phyloP scores from a whole-genome alignment of 2,888 invertebrate species.

The Hyppa rectilinea region DNA sequence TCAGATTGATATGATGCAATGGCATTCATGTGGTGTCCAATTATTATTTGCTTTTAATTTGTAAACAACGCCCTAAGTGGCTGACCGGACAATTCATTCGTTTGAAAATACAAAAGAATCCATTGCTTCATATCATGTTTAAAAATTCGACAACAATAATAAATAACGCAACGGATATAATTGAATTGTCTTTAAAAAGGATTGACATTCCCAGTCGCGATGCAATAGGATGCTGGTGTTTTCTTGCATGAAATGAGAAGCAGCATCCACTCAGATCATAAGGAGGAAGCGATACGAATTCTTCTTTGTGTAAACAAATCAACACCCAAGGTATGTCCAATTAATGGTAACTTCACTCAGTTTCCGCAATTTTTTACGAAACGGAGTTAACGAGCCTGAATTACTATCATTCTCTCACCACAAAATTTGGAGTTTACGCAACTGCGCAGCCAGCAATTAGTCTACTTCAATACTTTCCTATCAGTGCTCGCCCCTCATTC shows the following conservation, averaged over 20 bases:
- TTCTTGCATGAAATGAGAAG: not conserved
- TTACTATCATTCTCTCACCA: not conserved
- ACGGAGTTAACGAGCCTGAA: not conserved
- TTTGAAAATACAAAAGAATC: slow-evolving; percentile 9
- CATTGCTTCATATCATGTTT: slow-evolving; percentile 1
- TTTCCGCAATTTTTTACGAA: not conserved
- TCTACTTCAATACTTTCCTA: not conserved
- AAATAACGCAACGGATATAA: slow-evolving; percentile 15
- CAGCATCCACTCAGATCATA: not conserved
- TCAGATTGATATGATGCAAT: slow-evolving; percentile 5
- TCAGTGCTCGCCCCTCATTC: no score
- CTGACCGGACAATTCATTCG: not conserved
- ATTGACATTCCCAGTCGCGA: slow-evolving; percentile 1
- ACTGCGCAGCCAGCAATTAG: not conserved
- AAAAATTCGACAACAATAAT: slow-evolving; percentile 13
- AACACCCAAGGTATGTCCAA: not conserved
- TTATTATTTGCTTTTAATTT: slow-evolving; percentile 1
- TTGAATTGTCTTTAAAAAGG: not conserved
- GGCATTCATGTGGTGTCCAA: slow-evolving; percentile 1
- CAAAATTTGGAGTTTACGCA: no score
- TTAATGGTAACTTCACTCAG: not conserved
- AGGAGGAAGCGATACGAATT: not conserved
- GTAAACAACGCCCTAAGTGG: not conserved
- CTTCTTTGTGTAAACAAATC: not conserved
- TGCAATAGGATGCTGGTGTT: not conserved